Evolutionary conservation across 2,113 vertebrate species (phyloP), one percentile per base, ranked within the genome.

Genomic region (Bufo bufo): DNA sequence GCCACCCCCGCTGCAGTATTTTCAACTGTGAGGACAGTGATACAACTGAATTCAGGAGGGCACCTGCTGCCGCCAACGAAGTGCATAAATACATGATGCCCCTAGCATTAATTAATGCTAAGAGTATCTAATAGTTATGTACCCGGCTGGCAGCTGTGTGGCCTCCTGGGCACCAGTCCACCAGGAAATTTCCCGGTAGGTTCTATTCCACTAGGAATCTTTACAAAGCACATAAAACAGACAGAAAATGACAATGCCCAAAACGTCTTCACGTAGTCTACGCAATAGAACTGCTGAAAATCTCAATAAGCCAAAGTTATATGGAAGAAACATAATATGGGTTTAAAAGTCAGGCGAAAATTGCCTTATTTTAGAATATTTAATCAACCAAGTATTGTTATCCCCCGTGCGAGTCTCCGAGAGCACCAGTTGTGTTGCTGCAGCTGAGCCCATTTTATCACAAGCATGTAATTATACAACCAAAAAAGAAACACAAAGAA

Each of bases 381-480:
- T 58, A 85, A 85, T 85, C 83, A 85, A 58, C 50, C n/a, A 17
- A 33, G 49, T 85, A 84, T 85, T 85, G 83, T 85, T 85, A 58
- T 71, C 74, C 8, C 19, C 12, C 19, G 19, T 75, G 14, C 47
- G 66, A 3, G 7, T 58, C 75, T 85, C 33, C 2, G 56, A 61
- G 84, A 47, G 72, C 84, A 49, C 54, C 43, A 61, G 84, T 85
- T 85, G 33, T 85, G 69, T 45, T 59, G 71, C 54, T 47, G 69
- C 84, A 77, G 84, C 69, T 75, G 56, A 85, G 84, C 84, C 33
- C 58, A 85, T 85, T 85, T 13, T 47, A 59, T 63, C 82, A 56
- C 0, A 71, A 59, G 72, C 52, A 5, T 74, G 43, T 19, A 75
- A 85, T 85, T 77, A 85, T 61, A 33, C 56, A 61, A n/a, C 72